Percentiles rank a stretch among this genome's conserved stretches.
These are phyloP conservation scores for Scaptomyza montana DNA, from an alignment of 1,140 invertebrate genomes.

Conservation along the genomic window DNA sequence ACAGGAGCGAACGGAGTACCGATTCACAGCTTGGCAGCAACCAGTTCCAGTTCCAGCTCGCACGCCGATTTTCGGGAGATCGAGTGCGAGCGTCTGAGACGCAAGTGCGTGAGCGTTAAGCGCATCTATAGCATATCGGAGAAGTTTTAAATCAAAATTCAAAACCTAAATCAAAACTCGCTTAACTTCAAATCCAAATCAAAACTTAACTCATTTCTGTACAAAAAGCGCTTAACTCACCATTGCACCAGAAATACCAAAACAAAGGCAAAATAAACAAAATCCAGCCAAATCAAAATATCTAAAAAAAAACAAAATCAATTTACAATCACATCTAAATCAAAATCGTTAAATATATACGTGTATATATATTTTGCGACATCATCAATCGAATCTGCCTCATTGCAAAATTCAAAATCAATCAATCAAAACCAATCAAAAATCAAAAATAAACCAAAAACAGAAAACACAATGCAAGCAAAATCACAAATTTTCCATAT, in stretches of 20 bases:
- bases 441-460: conserved; percentile 30
- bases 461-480: conserved; percentile 65
- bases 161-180: conserved; percentile 15
- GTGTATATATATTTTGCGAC: conserved; percentile 7
- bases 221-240: conserved; percentile 53
- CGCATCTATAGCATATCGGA: conserved; percentile 84
- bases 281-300: conserved; percentile 32
- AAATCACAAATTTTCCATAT: conserved; percentile 80
- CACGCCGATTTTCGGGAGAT: conserved; percentile 82
- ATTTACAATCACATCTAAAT: conserved; percentile 38
- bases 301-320: conserved; percentile 17
- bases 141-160: conserved; percentile 75
- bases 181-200: conserved; percentile 37
- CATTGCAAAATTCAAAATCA: conserved; percentile 32
- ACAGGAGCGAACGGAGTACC: conserved; percentile 35
- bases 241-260: conserved; percentile 40
- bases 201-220: conserved; percentile 45
- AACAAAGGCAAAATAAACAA: conserved; percentile 1
- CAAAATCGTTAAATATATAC: conserved; percentile 27
- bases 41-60: conserved; percentile 51
- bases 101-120: conserved; percentile 83
- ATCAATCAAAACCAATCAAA: conserved; percentile 1
- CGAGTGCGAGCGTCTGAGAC: conserved; percentile 80
- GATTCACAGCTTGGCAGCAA: conserved; percentile 38
- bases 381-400: conserved; percentile 56